Evolutionary conservation across 2,888 invertebrate genomes (phyloP).

Genomic region (Timema cristinae): DNA sequence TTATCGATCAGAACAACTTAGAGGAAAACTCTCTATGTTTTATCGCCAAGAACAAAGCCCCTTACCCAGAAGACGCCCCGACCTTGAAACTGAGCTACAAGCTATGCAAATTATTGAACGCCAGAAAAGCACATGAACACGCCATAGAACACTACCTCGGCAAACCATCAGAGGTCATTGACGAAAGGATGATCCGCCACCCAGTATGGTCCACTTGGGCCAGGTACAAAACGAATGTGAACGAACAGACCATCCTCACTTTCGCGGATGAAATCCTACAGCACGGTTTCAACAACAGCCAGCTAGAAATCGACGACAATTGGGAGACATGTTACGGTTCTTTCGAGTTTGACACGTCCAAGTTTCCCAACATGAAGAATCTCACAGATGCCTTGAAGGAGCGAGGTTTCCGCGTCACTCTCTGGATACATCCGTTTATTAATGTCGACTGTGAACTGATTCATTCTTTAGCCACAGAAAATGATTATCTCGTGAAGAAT

Average conservation of each 20-base stretch:
- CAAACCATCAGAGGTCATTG: conserved; percentile 60
- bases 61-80: conserved; percentile 30
- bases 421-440: conserved; percentile 87
- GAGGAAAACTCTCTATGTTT: conserved; percentile 39
- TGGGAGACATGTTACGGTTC: conserved; percentile 88
- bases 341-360: conserved; percentile 61
- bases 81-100: conserved; percentile 12
- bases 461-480: conserved; percentile 54
- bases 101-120: conserved; percentile 15
- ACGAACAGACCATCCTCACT: conserved; percentile 55
- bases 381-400: conserved; percentile 54
- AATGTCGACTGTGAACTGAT: conserved; percentile 62
- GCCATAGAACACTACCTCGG: conserved; percentile 50
- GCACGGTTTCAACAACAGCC: conserved; percentile 64
- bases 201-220: conserved; percentile 92
- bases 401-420: conserved; percentile 62
- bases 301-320: conserved; percentile 81
- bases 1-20: conserved; percentile 59
- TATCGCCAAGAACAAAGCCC: conserved; percentile 44
- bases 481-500: conserved; percentile 53
- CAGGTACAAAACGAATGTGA: conserved; percentile 63
- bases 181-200: conserved; percentile 65
- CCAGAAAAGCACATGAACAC: conserved; percentile 22
- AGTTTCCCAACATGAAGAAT: conserved; percentile 64
- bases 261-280: conserved; percentile 65